phyloP scores from a whole-genome alignment of 1,140 invertebrate genomes.

The Drosophila orena region DNA sequence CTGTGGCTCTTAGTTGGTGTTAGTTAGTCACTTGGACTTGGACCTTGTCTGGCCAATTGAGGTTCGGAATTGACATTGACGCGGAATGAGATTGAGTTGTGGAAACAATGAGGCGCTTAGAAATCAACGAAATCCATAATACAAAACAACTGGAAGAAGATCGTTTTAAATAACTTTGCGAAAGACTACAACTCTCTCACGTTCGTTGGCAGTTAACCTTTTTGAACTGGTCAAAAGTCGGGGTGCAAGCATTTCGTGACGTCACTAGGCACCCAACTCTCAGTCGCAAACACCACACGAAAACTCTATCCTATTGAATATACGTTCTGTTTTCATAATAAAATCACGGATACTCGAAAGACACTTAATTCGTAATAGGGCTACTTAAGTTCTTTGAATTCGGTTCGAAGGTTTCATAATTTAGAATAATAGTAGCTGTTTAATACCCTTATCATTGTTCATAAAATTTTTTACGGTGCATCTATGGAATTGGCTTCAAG shows the following conservation, averaged over 20 bases:
- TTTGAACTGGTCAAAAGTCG: constrained; percentile 65
- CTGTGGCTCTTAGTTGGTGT: constrained; percentile 30
- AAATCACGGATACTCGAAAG: no score
- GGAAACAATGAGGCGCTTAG: constrained; percentile 32
- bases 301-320: not conserved
- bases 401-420: no score
- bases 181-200: constrained; percentile 62
- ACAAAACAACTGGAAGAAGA: constrained; percentile 28
- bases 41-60: constrained; percentile 46
- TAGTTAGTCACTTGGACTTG: constrained; percentile 43
- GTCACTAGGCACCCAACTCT: constrained; percentile 34
- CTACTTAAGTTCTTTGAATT: no score
- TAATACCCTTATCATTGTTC: no score
- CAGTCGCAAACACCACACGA: not conserved
- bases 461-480: constrained; percentile 6
- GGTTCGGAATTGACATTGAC: constrained; percentile 53
- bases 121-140: constrained; percentile 34
- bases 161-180: constrained; percentile 15
- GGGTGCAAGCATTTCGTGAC: constrained; percentile 33
- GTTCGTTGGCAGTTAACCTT: constrained; percentile 70
- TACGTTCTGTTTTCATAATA: not conserved
- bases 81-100: constrained; percentile 32
- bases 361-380: no score
- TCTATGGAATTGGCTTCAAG: constrained; percentile 25
- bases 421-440: no score